A percentile compares a stretch with the other conserved stretches of the same genome.
Evolutionary conservation across 2,113 vertebrate genomes (phyloP).

Genomic region (Microcebus tavaratra): DNA sequence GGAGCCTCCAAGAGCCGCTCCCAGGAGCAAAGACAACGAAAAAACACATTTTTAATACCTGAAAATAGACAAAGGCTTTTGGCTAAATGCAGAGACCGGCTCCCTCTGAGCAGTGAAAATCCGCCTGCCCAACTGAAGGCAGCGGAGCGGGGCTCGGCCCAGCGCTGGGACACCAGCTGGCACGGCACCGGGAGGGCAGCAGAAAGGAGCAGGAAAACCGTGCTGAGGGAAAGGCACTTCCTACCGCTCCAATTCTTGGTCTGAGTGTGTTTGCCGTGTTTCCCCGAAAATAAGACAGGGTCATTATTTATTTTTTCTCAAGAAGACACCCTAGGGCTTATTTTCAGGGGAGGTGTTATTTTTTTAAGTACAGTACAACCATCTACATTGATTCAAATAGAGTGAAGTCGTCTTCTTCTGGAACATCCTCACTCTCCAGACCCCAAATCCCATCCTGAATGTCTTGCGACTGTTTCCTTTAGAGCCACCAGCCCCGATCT

Average conservation of each 20-base stretch:
- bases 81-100: constrained; percentile 70
- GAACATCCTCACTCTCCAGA: too few species aligned
- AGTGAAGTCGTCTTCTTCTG: too few species aligned
- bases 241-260: neutral
- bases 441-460: too few species aligned
- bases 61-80: neutral
- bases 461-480: too few species aligned
- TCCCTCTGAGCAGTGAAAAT: constrained; percentile 44
- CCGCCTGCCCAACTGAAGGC: neutral
- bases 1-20: neutral
- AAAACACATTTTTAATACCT: neutral
- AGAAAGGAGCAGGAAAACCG: neutral
- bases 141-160: neutral
- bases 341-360: too few species aligned
- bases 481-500: too few species aligned
- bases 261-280: neutral
- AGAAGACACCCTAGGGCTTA: too few species aligned
- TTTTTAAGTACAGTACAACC: too few species aligned
- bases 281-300: too few species aligned
- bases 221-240: neutral
- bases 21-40: neutral
- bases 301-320: too few species aligned
- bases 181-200: neutral
- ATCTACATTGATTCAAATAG: too few species aligned
- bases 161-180: neutral